phyloP scores from a whole-genome alignment of 1,140 invertebrate species.

The Grapholita molesta region DNA sequence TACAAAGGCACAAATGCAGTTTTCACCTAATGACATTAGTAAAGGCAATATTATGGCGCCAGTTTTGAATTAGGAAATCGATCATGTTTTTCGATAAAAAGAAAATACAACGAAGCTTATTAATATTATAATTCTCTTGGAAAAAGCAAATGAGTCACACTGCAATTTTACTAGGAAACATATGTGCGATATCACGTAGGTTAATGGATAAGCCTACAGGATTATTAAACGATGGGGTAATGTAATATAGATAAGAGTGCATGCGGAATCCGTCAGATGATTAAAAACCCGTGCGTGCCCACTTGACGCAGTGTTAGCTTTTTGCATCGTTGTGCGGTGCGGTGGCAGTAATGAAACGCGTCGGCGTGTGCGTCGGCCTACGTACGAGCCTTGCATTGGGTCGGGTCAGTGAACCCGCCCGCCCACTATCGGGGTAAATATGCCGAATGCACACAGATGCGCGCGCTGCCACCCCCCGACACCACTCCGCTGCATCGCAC shows the following conservation, averaged over 20 bases:
- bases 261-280: constrained; percentile 51
- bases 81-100: no score
- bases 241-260: constrained; percentile 9
- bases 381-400: constrained; percentile 73
- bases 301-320: constrained; percentile 72
- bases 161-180: neutral
- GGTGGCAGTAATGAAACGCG: constrained; percentile 68
- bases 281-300: constrained; percentile 71
- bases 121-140: neutral
- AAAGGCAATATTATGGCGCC: no score
- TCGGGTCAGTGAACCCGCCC: constrained; percentile 75
- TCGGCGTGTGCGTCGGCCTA: constrained; percentile 67
- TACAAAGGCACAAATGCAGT: no score
- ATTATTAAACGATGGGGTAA: neutral
- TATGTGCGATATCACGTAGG: neutral
- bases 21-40: no score
- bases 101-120: no score
- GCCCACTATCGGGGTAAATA: constrained; percentile 77
- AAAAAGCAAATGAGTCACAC: neutral
- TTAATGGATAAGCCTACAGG: neutral
- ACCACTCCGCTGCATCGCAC: constrained; percentile 64
- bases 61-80: no score
- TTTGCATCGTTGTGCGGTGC: constrained; percentile 69
- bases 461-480: constrained; percentile 59
- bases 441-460: constrained; percentile 77